Evolutionary conservation across 2,113 vertebrate genomes (phyloP).

Genomic region (Hucho hucho): DNA sequence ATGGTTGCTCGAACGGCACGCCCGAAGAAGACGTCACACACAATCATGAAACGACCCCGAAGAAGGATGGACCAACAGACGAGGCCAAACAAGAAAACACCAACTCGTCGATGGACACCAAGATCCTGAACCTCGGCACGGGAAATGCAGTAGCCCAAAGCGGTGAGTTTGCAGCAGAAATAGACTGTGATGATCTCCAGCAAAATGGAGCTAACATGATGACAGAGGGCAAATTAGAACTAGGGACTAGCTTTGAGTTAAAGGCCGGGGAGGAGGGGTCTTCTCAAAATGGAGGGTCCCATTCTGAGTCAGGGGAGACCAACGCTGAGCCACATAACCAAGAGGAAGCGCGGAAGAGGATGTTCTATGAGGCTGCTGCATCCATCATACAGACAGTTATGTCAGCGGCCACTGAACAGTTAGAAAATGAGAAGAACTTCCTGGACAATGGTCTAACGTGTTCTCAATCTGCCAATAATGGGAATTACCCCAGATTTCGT

Average conservation of each 20-base stretch:
- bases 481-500: constrained; percentile 36
- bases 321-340: constrained; percentile 40
- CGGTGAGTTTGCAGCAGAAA: constrained; percentile 71
- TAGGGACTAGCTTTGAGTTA: constrained; percentile 45
- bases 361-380: constrained; percentile 65
- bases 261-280: constrained; percentile 36
- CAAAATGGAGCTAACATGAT: constrained; percentile 48
- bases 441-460: constrained; percentile 55
- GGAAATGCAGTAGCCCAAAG: constrained; percentile 71
- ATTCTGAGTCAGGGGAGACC: constrained; percentile 30
- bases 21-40: constrained; percentile 62
- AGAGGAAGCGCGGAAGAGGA: constrained; percentile 61
- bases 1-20: constrained; percentile 67
- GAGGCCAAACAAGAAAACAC: constrained; percentile 50
- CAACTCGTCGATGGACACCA: constrained; percentile 67
- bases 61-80: constrained; percentile 39
- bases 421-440: constrained; percentile 63
- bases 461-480: constrained; percentile 34
- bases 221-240: constrained; percentile 22
- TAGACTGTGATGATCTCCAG: constrained; percentile 44
- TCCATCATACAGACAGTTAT: constrained; percentile 73
- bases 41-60: constrained; percentile 60
- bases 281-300: constrained; percentile 50
- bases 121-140: constrained; percentile 65
- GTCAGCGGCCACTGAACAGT: constrained; percentile 67